These are phyloP conservation scores for Verasper variegatus DNA, from an alignment of 2,113 vertebrate genomes.

Conservation along the genomic window DNA sequence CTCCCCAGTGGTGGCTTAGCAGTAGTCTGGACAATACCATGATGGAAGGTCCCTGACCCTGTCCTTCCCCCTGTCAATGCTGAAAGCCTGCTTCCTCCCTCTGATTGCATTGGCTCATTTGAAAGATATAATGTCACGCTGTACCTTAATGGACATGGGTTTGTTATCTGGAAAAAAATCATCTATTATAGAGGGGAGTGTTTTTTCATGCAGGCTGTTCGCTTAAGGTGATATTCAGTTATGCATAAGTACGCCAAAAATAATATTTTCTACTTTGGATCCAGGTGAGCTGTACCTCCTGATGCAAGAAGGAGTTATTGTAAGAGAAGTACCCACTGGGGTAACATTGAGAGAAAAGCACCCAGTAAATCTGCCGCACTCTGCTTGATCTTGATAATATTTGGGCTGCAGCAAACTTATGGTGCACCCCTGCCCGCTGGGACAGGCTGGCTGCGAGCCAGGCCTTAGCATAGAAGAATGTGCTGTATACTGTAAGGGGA, in stretches of 20 bases:
- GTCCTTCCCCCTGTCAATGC: constrained; percentile 8
- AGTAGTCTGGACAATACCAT: constrained; percentile 38
- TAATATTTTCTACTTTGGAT: neutral
- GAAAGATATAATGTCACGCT: constrained; percentile 47
- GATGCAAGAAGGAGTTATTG: neutral
- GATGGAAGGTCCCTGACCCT: constrained; percentile 27
- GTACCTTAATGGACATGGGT: constrained; percentile 25
- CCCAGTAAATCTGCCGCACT: constrained; percentile 33
- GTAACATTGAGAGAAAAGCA: constrained; percentile 15
- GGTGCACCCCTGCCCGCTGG: constrained; percentile 15
- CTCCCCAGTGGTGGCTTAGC: constrained; percentile 32
- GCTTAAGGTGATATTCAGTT: neutral
- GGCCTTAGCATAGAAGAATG: constrained; percentile 27
- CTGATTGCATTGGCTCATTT: constrained; percentile 45
- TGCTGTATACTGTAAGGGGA: constrained; percentile 20
- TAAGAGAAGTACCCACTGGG: neutral
- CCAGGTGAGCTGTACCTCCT: neutral
- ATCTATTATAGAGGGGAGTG: neutral
- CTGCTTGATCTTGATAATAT: constrained; percentile 46
- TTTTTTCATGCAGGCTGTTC: constrained; percentile 15
- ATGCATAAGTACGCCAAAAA: neutral
- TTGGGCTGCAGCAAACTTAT: constrained; percentile 37
- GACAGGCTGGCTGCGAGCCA: constrained; percentile 17
- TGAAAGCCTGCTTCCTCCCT: constrained; percentile 54
- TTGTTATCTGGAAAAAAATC: constrained; percentile 34